phyloP scores from a whole-genome alignment of 2,113 vertebrate species.

The Gasterosteus nipponicus region DNA sequence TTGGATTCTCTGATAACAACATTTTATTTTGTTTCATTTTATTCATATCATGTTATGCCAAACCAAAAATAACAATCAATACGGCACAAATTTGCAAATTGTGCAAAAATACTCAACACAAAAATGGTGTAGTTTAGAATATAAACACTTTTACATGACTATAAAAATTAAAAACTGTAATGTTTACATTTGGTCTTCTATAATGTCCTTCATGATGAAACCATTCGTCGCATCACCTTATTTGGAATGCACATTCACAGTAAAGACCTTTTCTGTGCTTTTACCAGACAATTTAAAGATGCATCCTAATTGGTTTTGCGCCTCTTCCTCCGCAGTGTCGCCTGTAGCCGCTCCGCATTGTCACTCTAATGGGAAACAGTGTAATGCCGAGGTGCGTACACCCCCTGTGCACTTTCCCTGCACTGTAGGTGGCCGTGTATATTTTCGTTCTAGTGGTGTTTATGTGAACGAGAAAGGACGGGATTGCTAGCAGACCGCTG shows the following conservation, averaged over 20 bases:
- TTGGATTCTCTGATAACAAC: not conserved
- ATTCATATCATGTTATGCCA: not conserved
- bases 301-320: slow-evolving; percentile 15
- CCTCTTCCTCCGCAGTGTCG: slow-evolving; percentile 41
- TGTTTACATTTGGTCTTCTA: not conserved
- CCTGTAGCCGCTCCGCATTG: slow-evolving; percentile 55
- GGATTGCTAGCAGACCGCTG: slow-evolving; percentile 92
- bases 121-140: not conserved
- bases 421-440: slow-evolving; percentile 95
- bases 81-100: not conserved
- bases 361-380: slow-evolving; percentile 80
- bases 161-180: not conserved
- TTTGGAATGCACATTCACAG: not conserved
- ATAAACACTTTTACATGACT: not conserved
- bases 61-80: not conserved
- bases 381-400: slow-evolving; percentile 65
- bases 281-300: not conserved
- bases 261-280: not conserved
- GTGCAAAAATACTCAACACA: not conserved
- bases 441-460: slow-evolving; percentile 95
- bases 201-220: not conserved
- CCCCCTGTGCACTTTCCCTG: slow-evolving; percentile 81
- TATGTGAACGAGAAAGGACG: slow-evolving; percentile 91
- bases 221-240: not conserved
- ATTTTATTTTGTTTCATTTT: not conserved